Conservation (phyloP, 2,888 invertebrate genomes). For the Melieria picta region DNA sequence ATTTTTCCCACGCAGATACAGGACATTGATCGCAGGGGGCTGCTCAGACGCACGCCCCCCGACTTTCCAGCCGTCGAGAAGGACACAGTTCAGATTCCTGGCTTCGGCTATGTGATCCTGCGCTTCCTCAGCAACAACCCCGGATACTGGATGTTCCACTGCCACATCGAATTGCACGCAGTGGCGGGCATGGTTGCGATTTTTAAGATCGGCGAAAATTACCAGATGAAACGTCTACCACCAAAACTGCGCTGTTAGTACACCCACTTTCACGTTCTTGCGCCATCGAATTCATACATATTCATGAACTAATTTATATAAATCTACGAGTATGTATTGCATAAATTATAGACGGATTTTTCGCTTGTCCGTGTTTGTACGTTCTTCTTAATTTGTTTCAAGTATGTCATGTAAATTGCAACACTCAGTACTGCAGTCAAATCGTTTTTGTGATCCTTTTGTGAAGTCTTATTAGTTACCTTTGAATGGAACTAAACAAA, state of each 20-base stretch:
- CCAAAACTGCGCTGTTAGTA: constrained; percentile 53
- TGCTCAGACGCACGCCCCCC: constrained; percentile 49
- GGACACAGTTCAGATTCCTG: constrained; percentile 60
- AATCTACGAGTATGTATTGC: no score
- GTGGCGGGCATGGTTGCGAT: constrained; percentile 59
- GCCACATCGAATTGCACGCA: constrained; percentile 58
- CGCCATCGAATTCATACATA: no score
- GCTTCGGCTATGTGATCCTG: constrained; percentile 57
- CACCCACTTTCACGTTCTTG: no score
- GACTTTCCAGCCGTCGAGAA: constrained; percentile 58
- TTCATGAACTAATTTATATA: no score
- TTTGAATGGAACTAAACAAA: no score
- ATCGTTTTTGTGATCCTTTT: no score
- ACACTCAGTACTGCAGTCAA: no score
- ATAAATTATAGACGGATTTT: no score
- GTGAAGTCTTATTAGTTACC: no score
- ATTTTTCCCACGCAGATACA: constrained; percentile 49
- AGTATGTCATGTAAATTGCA: no score
- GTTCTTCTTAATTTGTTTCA: no score
- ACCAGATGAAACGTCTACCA: constrained; percentile 57
- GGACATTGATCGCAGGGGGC: constrained; percentile 56
- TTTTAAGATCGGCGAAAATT: constrained; percentile 57
- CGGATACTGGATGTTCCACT: constrained; percentile 61
- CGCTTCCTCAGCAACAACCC: constrained; percentile 62
- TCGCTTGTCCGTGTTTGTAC: no score